Evolutionary conservation across 2,797 vertebrate species (phyloP).

Genomic region (Limosa lapponica): DNA sequence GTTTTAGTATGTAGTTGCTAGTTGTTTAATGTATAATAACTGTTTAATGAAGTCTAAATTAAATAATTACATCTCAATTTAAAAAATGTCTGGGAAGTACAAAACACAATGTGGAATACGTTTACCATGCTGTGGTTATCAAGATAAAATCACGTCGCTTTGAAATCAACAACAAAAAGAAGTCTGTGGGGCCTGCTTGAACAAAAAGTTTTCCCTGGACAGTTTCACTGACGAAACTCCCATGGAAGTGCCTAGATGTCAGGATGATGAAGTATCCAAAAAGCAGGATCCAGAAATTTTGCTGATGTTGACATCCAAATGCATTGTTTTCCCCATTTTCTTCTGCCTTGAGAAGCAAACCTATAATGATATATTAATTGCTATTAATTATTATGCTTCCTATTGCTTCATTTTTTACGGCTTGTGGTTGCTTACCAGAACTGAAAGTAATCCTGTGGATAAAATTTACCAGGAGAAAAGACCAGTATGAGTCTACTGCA

Average conservation of each 20-base stretch:
- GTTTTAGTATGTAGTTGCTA: conserved; percentile 52
- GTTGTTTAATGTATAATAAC: conserved; percentile 61
- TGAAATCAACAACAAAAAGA: background rate
- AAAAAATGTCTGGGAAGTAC: background rate
- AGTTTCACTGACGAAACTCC: background rate
- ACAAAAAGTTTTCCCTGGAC: conserved; percentile 1
- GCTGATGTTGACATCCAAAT: conserved; percentile 65
- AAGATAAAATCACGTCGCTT: background rate
- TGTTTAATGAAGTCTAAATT: conserved; percentile 67
- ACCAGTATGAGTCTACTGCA: background rate
- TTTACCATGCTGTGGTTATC: background rate
- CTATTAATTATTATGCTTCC: conserved; percentile 44
- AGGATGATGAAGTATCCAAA: conserved; percentile 47
- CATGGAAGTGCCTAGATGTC: background rate
- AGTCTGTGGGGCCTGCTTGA: background rate
- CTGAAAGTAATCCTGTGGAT: background rate
- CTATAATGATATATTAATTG: conserved; percentile 64
- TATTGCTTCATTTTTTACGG: background rate
- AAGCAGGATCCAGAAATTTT: conserved; percentile 46
- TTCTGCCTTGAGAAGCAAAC: conserved; percentile 37
- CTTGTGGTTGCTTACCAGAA: background rate
- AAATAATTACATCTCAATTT: conserved; percentile 38
- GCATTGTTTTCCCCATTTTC: conserved; percentile 30
- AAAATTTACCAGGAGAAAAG: background rate
- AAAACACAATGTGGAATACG: background rate